Conservation (phyloP, 2,113 vertebrate species). For the Pungitius pungitius region DNA sequence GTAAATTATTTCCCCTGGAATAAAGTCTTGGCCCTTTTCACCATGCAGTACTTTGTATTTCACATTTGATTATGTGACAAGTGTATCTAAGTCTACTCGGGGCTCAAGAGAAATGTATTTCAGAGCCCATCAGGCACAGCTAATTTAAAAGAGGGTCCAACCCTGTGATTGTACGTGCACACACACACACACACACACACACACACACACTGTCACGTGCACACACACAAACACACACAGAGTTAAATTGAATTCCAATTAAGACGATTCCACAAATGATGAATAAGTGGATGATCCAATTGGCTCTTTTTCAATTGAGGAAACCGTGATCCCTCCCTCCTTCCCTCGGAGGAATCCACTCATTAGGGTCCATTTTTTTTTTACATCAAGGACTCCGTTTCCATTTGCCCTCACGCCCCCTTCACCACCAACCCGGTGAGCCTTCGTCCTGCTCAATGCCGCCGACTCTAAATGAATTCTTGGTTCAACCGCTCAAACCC, state of each 20-base stretch:
- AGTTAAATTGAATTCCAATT: constrained; percentile 79
- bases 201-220: background rate
- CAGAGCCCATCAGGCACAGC: constrained; percentile 66
- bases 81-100: constrained; percentile 81
- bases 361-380: constrained; percentile 56
- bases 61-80: constrained; percentile 83
- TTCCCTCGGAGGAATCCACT: constrained; percentile 58
- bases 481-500: constrained; percentile 53
- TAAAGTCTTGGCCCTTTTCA: constrained; percentile 76
- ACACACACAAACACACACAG: constrained; percentile 31
- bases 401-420: constrained; percentile 27
- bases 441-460: constrained; percentile 25
- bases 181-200: background rate
- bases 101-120: constrained; percentile 76
- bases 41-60: constrained; percentile 77
- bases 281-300: constrained; percentile 72
- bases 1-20: constrained; percentile 79
- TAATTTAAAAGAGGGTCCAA: constrained; percentile 66
- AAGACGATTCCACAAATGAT: constrained; percentile 63
- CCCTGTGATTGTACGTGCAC: constrained; percentile 29
- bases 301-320: constrained; percentile 64
- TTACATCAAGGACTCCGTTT: constrained; percentile 50
- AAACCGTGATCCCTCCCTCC: constrained; percentile 56
- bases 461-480: constrained; percentile 62
- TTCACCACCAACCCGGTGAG: constrained; percentile 28